These are phyloP conservation scores for Thamnophis sirtalis DNA, from an alignment of 2,113 vertebrate species.

Conservation along the genomic window DNA sequence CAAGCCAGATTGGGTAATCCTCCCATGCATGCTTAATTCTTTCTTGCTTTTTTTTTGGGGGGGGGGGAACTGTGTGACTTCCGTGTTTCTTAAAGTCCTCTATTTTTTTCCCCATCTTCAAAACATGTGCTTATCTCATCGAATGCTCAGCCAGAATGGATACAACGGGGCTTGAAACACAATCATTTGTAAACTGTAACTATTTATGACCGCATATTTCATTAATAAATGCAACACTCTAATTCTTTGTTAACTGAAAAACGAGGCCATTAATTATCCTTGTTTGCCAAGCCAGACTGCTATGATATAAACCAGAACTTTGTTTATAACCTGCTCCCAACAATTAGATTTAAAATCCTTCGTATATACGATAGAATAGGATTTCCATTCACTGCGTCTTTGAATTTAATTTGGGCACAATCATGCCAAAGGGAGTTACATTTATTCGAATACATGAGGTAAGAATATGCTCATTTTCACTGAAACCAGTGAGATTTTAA, in stretches of 20 bases:
- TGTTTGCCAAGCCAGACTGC: not conserved
- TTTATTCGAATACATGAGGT: not conserved
- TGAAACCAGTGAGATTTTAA: not conserved
- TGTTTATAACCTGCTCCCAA: constrained; percentile 1
- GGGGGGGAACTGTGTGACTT: not conserved
- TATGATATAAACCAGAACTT: not conserved
- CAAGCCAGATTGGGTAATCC: not conserved
- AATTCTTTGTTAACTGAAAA: constrained; percentile 40
- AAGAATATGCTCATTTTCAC: not conserved
- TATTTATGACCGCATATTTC: constrained; percentile 43
- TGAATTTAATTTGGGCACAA: not conserved
- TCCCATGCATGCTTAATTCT: not conserved
- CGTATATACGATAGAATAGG: not conserved
- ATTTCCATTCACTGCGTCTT: not conserved
- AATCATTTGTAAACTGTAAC: constrained; percentile 32
- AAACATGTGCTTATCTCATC: not conserved
- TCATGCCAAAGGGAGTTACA: not conserved
- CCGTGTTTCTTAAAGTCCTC: not conserved
- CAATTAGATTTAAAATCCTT: not conserved
- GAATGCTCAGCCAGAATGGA: constrained; percentile 22
- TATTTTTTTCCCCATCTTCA: not conserved
- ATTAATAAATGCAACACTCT: constrained; percentile 47
- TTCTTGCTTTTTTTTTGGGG: too few species aligned
- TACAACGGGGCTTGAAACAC: constrained; percentile 10
- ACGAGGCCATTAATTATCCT: constrained; percentile 27